A percentile compares a stretch with the other conserved stretches of the same genome.
Conservation (phyloP, 2,113 vertebrate genomes). For the Zeus faber region DNA sequence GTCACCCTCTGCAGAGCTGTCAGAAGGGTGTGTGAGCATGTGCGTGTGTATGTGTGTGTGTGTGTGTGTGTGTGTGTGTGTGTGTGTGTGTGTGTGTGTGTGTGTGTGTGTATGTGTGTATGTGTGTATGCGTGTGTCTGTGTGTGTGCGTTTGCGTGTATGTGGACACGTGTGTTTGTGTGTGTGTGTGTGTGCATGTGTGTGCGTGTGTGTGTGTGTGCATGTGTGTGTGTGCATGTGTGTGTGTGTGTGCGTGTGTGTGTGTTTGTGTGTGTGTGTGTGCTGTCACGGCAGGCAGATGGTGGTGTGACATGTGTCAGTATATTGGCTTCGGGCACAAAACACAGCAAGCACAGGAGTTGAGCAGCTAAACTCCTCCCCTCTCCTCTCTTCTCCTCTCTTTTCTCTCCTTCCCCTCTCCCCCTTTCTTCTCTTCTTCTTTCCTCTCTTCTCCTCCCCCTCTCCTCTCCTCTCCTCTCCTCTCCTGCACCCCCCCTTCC, state of each 20-base stretch:
- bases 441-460: background rate
- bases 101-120: too few relatives aligned
- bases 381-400: background rate
- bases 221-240: background rate
- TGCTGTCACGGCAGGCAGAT: constrained; percentile 37
- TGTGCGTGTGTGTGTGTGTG: background rate
- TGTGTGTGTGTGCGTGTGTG: constrained; percentile 10
- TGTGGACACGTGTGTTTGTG: too few relatives aligned
- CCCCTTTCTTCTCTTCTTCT: background rate
- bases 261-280: constrained; percentile 1
- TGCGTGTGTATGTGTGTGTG: too few relatives aligned
- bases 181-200: background rate
- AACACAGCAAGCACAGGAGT: constrained; percentile 30
- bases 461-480: background rate
- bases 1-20: too few relatives aligned
- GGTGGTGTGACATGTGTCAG: constrained; percentile 43
- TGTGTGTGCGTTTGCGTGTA: too few relatives aligned
- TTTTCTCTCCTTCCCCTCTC: background rate
- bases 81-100: too few relatives aligned
- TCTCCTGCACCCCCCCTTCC: constrained; percentile 6
- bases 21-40: too few relatives aligned
- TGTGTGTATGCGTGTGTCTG: too few relatives aligned
- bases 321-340: constrained; percentile 33
- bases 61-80: too few relatives aligned
- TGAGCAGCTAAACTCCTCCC: constrained; percentile 10